Evolutionary conservation across 2,888 invertebrate genomes (phyloP), one percentile per base, ranked within the genome.

Genomic region (Acleris sparsana): DNA sequence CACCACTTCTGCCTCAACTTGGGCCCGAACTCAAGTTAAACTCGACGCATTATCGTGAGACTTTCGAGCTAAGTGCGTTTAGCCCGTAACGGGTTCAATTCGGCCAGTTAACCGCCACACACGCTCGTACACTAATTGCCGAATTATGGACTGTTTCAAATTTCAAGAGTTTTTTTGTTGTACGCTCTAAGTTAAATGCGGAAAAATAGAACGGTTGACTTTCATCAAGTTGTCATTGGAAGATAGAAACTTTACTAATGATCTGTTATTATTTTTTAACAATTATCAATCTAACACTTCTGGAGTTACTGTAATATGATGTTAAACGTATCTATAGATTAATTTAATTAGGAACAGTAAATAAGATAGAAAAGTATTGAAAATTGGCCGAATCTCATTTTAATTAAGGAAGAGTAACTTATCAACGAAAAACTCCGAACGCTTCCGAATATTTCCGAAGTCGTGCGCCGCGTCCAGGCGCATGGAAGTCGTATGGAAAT

Each of bases 401-500:
- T 1, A 25, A 25, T 25, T 25, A 1, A 25, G 25, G 6, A 5
- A 25, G 25, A 1, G 25, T 25, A 25, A 25, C 1, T 25, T 5
- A 25, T 25, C 46, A 3, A 16, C 43, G 55, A 68, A 67, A 67
- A 69, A 71, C 56, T 58, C 51, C 53, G 61, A 59, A 52, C 57
- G 55, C 63, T 60, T 39, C 64, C 53, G 61, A 56, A 52, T 55
- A 55, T 55, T 52, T 25, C 64, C 62, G 62, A 64, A 65, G 60
- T 66, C 66, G 65, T 62, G 62, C 57, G 56, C 69, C 68, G 69
- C 69, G 65, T 69, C 59, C 69, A 71, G 59, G 68, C 65, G 67
- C 69, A 69, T 73, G 74, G 74, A 74, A 74, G 72, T 73, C 69
- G 75, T 77, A 80, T 79, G 78, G 77, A 78, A 78, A 80, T 79